Percentiles rank a stretch among this genome's conserved stretches.
These are phyloP conservation scores for Cercopithecus mona DNA, from an alignment of 2,113 vertebrate genomes.

Conservation along the genomic window DNA sequence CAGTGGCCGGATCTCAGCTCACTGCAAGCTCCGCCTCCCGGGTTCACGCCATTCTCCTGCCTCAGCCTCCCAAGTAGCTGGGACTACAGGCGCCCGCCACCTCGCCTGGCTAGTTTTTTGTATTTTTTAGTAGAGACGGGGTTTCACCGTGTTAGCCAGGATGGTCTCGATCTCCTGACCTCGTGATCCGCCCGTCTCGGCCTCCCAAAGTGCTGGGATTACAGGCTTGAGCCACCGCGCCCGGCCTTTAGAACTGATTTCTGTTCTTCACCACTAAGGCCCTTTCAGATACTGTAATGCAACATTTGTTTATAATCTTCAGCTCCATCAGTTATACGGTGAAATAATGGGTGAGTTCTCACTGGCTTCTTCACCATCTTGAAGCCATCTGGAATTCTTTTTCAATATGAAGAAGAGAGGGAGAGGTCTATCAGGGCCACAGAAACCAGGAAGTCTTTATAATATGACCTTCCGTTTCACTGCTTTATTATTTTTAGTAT, in stretches of 20 bases:
- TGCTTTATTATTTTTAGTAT: slow-evolving; percentile 29
- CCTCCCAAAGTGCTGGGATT: too few species aligned
- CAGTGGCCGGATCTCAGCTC: too few species aligned
- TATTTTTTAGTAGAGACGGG: too few species aligned
- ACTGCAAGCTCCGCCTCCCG: too few species aligned
- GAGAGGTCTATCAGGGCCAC: slow-evolving; percentile 27
- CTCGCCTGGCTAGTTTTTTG: too few species aligned
- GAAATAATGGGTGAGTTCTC: background rate
- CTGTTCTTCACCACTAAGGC: background rate
- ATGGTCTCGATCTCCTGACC: too few species aligned
- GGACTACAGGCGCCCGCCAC: too few species aligned
- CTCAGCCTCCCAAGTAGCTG: too few species aligned
- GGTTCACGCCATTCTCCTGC: too few species aligned
- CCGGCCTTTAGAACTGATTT: background rate
- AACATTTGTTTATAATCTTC: background rate
- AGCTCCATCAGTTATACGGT: background rate
- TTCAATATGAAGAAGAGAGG: slow-evolving; percentile 63
- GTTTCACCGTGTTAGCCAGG: too few species aligned
- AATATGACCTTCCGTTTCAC: slow-evolving; percentile 28
- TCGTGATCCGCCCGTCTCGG: too few species aligned
- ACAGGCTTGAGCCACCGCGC: too few species aligned
- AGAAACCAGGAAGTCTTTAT: slow-evolving; percentile 75
- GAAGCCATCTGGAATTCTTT: slow-evolving; percentile 69
- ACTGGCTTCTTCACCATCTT: background rate
- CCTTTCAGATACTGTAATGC: background rate